These are phyloP conservation scores for Furcula furcula DNA, from an alignment of 2,888 invertebrate genomes.

Conservation along the genomic window DNA sequence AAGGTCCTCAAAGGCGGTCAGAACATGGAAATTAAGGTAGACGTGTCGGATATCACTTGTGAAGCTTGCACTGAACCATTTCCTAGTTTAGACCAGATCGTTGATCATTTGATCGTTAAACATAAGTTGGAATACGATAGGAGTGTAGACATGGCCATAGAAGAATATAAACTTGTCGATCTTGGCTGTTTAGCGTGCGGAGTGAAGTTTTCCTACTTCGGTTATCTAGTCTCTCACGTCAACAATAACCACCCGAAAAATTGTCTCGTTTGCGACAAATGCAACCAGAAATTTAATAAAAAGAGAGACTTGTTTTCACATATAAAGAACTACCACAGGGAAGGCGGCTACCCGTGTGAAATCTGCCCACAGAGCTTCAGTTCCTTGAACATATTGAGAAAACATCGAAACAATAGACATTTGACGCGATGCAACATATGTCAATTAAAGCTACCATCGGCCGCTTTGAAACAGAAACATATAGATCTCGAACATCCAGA, in stretches of 20 bases:
- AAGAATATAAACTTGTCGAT: conserved; percentile 59
- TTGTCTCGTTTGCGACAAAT: conserved; percentile 67
- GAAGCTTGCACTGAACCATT: conserved; percentile 56
- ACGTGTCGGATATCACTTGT: conserved; percentile 61
- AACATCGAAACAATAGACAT: conserved; percentile 65
- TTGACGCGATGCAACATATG: conserved; percentile 64
- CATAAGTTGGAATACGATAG: conserved; percentile 62
- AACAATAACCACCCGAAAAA: conserved; percentile 70
- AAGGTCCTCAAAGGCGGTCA: conserved; percentile 69
- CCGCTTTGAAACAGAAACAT: conserved; percentile 65
- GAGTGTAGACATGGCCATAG: conserved; percentile 67
- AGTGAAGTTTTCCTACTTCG: conserved; percentile 66
- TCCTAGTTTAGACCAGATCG: conserved; percentile 41
- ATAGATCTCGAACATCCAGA: conserved; percentile 69
- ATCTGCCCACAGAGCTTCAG: conserved; percentile 58
- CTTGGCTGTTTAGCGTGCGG: conserved; percentile 58
- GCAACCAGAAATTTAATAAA: conserved; percentile 70
- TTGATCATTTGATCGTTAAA: conserved; percentile 53
- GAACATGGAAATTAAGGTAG: conserved; percentile 74
- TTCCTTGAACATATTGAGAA: conserved; percentile 64
- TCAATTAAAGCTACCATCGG: conserved; percentile 62
- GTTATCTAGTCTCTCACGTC: conserved; percentile 67
- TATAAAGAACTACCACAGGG: conserved; percentile 71
- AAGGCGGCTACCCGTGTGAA: conserved; percentile 69
- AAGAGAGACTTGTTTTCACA: conserved; percentile 69